phyloP scores from a whole-genome alignment of 2,797 vertebrate species.

The Catharus ustulatus region DNA sequence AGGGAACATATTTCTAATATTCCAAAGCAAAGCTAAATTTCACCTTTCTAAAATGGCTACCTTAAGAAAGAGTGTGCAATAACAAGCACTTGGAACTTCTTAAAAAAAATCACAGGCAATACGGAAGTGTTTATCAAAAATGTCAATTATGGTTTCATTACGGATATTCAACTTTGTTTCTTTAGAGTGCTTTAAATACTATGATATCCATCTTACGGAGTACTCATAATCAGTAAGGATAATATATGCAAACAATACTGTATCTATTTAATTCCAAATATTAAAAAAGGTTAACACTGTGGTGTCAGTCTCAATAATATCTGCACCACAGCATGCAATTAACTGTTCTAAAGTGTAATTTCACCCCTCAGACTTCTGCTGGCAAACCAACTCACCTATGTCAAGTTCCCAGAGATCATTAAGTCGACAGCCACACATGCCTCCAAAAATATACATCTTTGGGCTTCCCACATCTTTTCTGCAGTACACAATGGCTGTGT shows the following conservation, averaged over 20 bases:
- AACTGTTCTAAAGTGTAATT: background rate
- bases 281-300: background rate
- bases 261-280: background rate
- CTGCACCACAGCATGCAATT: background rate
- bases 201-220: background rate
- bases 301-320: background rate
- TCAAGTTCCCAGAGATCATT: constrained; percentile 96
- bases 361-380: background rate
- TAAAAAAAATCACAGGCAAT: background rate
- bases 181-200: background rate
- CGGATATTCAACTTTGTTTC: background rate
- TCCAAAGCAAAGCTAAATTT: background rate
- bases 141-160: background rate
- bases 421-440: constrained; percentile 92
- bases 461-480: constrained; percentile 80
- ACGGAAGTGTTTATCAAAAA: background rate
- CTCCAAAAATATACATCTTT: constrained; percentile 94
- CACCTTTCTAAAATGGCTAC: background rate
- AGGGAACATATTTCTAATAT: background rate
- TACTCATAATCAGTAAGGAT: background rate
- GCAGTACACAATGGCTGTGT: constrained; percentile 86
- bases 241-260: background rate
- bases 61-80: background rate
- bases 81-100: background rate
- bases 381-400: constrained; percentile 81